phyloP scores from a whole-genome alignment of 2,888 invertebrate species.

The Dolomedes plantarius region DNA sequence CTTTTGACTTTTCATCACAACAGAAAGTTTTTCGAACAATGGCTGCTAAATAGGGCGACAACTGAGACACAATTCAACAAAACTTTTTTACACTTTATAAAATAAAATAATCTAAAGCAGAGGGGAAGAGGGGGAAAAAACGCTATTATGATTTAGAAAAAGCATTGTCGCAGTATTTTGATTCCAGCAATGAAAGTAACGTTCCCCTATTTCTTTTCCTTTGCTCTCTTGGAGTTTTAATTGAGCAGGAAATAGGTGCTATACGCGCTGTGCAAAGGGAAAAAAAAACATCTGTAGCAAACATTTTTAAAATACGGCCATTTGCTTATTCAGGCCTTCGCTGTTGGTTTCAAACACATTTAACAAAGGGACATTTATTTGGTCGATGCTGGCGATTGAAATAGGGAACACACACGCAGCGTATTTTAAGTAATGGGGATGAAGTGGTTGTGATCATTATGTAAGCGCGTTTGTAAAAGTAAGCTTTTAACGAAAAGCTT shows the following conservation, averaged over 20 bases:
- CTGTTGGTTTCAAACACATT: no score
- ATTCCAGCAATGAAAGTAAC: not conserved
- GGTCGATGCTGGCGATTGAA: no score
- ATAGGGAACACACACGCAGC: no score
- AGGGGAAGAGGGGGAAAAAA: not conserved
- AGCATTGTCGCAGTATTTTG: not conserved
- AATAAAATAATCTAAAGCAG: not conserved
- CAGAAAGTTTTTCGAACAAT: not conserved
- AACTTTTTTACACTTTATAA: not conserved
- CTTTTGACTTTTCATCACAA: not conserved
- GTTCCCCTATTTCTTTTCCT: not conserved
- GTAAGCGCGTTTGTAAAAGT: no score
- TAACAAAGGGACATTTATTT: no score
- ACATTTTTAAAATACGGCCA: no score
- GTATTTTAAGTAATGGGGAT: no score
- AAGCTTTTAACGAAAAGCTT: no score
- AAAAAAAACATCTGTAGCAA: no score
- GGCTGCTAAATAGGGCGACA: constrained; percentile 3
- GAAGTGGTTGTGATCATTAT: no score
- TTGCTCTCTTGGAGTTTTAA: not conserved
- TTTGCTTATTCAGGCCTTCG: no score
- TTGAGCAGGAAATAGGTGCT: not conserved
- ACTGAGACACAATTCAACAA: not conserved
- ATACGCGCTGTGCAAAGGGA: no score
- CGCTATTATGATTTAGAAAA: not conserved